Base-by-base conservation (phyloP, 2,113 vertebrate genomes). In the Antigone vipio region DNA sequence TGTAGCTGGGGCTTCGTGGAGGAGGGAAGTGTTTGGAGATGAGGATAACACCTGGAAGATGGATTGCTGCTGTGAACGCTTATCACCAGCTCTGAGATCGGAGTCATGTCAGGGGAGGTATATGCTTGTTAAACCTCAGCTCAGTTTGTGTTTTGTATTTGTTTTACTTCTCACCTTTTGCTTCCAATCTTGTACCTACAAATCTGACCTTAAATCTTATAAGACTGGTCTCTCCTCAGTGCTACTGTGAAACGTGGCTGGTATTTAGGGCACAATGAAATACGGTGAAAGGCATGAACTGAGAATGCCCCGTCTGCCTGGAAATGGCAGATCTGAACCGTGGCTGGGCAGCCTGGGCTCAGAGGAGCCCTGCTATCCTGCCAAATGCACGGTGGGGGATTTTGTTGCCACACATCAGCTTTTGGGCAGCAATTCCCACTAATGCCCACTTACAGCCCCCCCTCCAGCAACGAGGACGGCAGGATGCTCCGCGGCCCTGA, bases 151-250 rank as follows among this genome's bases (percentile, higher is more conserved):
- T 38, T 94, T 81, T 49, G 47, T 80, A 27, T 94, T 92, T 92
- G 86, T 94, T 94, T 90, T 90, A 72, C 74, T 92, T 72, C 92
- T 96, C 92, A 90, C 89, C 92, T 92, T 88, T 88, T 85, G 78
- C 69, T 92, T 94, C 78, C 92, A 68, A 62, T 92, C 87, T 88
- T 88, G 89, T 92, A 81, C 47, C 38, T 81, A 63, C 83, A 92
- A 81, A 92, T n/a, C 49, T 76, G 92, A 76, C 89, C 83, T 92
- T 85, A 63, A 84, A 85, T 80, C 87, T 85, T 45, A 62, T 38
- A 58, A 34, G 58, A 27, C 44, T 58, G 78, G 42, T 80, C 52
- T 34, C 42, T 80, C 58, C 74, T 88, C 2, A 1, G 58, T 13
- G 52, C 49, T 85, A 21, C 63, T 6, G 73, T 5, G 21, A 56